Base-by-base conservation (phyloP, 1,140 invertebrate genomes). In the Diplogasteroides magnus region DNA sequence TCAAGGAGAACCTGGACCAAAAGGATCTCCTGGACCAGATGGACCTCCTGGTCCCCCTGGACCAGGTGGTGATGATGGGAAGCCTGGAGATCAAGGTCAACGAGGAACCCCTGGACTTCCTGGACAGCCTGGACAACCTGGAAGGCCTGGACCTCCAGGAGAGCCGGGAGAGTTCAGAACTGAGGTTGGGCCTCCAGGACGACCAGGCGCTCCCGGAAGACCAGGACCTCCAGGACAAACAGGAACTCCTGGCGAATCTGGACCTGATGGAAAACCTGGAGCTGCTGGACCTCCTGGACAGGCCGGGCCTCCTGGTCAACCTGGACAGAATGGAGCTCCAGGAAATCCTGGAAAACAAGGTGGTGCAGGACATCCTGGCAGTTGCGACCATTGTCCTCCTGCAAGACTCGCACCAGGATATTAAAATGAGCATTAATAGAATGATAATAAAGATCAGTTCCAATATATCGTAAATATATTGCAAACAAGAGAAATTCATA, bases 61-160 rank as follows among this genome's bases (percentile, higher is more conserved):
- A 63, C 58, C 57, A 19, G 27, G 32, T 31, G 73, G 74, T 66
- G 73, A 75, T 14, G 74, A 75, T 61, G 74, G 74, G 25, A 72
- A 76, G 19, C 74, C 68, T 27, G 68, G 74, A 67, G 74, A 75
- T 62, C 74, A 75, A 72, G 74, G 74, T 70, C 67, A 72, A 32
- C 60, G 71, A 48, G 74, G 74, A 75, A 58, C 59, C 29, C 68
- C 72, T 0, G 74, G 74, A 31, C 37, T 69, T 28, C 67, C 71
- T 29, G 74, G 74, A 55, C 61, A 64, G 23, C 64, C 74, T 32
- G 74, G 74, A 28, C 73, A 75, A 56, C 67, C 74, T 31, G 73
- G 74, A 59, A 62, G 73, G 32, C 72, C 74, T 62, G 73, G 73
- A 67, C 73, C 74, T 48, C 74, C 74, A 29, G 74, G 74, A 62